Base-by-base conservation (phyloP, 2,113 vertebrate species). In the Taxidea taxus region DNA sequence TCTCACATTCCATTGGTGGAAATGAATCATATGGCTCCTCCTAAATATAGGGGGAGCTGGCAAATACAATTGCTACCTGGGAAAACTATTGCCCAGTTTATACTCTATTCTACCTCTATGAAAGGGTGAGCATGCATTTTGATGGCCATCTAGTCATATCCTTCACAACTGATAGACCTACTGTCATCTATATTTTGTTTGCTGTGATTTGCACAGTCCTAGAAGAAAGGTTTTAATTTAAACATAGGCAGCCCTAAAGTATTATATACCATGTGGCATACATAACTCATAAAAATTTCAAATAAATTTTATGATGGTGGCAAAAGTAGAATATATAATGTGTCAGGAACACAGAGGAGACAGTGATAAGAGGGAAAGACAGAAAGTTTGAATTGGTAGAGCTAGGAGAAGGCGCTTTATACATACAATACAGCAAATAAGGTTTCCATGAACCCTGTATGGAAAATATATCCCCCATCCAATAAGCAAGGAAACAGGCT, bases 241-340 rank as follows among this genome's bases (percentile, higher is more conserved):
- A 93, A 91, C 39, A 87, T n/a, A 37, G 29, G 44, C 3, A 91
- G 16, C 51, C 49, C 47, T 83, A 70, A 87, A n/a, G 3, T 16
- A 49, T 74, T 95, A 84, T 42, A 95, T 68, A 62, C 27, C n/a
- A 66, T 90, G 66, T 77, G 44, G 21, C 14, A 78, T 51, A 91
- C 14, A 78, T 51, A 91, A 86, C 51, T 92, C 51, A 94, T 72
- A 96, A 89, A 91, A 89, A 20, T 77, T 93, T 92, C 78, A 82
- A 81, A 83, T 68, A 16, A 91, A 72, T 97, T 96, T 96, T 78
- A 96, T 74, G 54, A 87, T 89, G 66, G 78, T 93, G 66, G 39
- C 51, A 89, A 84, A 85, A 82, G 47, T 44, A 80, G 31, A 80
- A 96, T 87, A 58, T 23, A 60, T 37, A 81, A 87, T 81, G n/a